Percentiles rank a stretch among this genome's conserved stretches.
phyloP scores from a whole-genome alignment of 2,888 invertebrate genomes.

The Itoplectis maculator region DNA sequence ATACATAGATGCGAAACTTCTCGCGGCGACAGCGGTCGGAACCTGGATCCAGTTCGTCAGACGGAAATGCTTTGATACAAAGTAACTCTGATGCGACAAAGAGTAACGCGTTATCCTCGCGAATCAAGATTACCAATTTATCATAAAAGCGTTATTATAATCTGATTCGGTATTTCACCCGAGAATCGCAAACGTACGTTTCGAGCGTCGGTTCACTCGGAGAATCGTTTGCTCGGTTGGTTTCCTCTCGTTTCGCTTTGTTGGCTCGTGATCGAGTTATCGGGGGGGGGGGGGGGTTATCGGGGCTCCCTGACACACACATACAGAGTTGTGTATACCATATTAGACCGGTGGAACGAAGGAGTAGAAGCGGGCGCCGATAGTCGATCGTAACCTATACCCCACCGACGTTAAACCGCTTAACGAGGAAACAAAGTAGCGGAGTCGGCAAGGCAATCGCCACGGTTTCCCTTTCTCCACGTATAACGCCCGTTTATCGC shows the following conservation, averaged over 20 bases:
- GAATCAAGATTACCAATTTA: no score
- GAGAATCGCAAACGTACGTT: constrained; percentile 37
- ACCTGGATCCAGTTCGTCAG: no score
- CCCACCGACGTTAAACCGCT: constrained; percentile 67
- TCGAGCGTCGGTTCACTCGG: constrained; percentile 1
- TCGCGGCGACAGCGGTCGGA: constrained; percentile 29
- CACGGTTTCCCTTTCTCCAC: constrained; percentile 17
- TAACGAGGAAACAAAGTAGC: constrained; percentile 71
- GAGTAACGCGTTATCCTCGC: background rate
- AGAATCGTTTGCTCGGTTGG: constrained; percentile 57
- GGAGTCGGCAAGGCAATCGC: constrained; percentile 50
- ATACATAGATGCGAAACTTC: constrained; percentile 29
- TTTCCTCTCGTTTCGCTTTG: constrained; percentile 60
- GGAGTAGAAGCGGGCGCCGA: constrained; percentile 35
- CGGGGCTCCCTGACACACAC: constrained; percentile 11
- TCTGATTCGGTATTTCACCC: constrained; percentile 10
- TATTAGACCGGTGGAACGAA: constrained; percentile 21
- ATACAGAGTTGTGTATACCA: constrained; percentile 18
- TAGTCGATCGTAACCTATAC: constrained; percentile 69
- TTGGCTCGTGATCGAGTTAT: constrained; percentile 63
- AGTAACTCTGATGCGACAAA: background rate
- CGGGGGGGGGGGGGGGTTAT: constrained; percentile 30
- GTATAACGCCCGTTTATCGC: constrained; percentile 30
- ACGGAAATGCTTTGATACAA: no score
- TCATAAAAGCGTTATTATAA: constrained; percentile 36